phyloP scores from a whole-genome alignment of 2,888 invertebrate genomes.

The Pollenia labialis region DNA sequence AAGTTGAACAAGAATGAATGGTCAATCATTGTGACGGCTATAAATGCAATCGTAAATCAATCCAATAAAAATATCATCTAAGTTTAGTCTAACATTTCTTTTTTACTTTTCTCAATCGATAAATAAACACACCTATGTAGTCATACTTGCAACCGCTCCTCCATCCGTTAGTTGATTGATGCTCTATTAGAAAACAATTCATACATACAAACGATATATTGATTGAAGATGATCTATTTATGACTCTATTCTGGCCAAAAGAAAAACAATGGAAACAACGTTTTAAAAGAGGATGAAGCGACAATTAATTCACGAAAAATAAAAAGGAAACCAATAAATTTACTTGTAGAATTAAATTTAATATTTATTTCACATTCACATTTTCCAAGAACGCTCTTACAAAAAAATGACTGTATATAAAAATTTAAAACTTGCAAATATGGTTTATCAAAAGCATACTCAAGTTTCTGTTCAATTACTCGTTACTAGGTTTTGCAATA shows the following conservation, averaged over 20 bases:
- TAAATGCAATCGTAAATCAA: slow-evolving; percentile 43
- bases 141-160: not conserved
- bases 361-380: not conserved
- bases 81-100: not conserved
- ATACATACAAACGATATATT: not conserved
- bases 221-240: not conserved
- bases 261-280: not conserved
- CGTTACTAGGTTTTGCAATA: too few relatives aligned
- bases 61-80: not conserved
- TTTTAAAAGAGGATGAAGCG: slow-evolving; percentile 42
- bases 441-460: too few relatives aligned
- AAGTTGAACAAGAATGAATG: slow-evolving; percentile 10
- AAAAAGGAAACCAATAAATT: not conserved
- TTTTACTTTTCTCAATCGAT: not conserved
- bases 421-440: not conserved
- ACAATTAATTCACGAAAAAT: not conserved
- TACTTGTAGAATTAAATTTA: not conserved
- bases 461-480: too few relatives aligned
- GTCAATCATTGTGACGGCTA: not conserved
- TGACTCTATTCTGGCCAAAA: not conserved
- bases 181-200: slow-evolving; percentile 4
- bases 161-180: slow-evolving; percentile 20
- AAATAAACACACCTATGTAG: not conserved
- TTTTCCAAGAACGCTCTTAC: too few relatives aligned
- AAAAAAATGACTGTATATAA: not conserved